These are phyloP conservation scores for Pangasius macronema DNA, from an alignment of 2,797 vertebrate species.

Conservation along the genomic window DNA sequence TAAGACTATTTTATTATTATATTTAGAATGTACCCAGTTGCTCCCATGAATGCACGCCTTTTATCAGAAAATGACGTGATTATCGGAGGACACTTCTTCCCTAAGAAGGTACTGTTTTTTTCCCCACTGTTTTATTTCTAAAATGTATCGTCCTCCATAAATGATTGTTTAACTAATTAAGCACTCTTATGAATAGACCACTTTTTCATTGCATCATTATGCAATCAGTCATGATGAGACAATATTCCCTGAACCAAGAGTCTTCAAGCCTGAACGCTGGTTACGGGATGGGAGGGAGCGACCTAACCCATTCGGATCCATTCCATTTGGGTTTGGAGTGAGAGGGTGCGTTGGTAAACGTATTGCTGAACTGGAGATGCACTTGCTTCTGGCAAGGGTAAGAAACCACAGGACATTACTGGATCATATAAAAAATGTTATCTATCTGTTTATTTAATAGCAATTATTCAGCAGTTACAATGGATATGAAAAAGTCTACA, in stretches of 20 bases:
- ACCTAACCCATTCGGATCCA: conserved; percentile 72
- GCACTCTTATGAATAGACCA: conserved; percentile 62
- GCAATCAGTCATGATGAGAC: conserved; percentile 74
- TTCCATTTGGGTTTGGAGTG: conserved; percentile 80
- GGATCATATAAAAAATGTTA: not conserved
- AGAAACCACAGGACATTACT: conserved; percentile 33
- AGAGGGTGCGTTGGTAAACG: conserved; percentile 76
- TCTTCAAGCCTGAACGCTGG: conserved; percentile 78
- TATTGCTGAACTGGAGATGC: conserved; percentile 80
- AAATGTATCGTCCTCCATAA: not conserved
- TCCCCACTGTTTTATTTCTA: not conserved
- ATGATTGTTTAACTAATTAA: not conserved
- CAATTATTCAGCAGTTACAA: not conserved
- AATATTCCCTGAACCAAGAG: conserved; percentile 67
- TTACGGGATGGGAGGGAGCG: conserved; percentile 64
- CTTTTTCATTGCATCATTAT: conserved; percentile 72
- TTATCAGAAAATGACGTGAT: conserved; percentile 61
- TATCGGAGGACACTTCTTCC: conserved; percentile 71
- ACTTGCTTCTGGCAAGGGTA: conserved; percentile 70
- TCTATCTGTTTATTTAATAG: not conserved
- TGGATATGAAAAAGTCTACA: too few species aligned
- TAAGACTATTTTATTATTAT: conserved; percentile 34
- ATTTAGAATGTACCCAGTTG: conserved; percentile 78
- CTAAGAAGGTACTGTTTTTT: conserved; percentile 66
- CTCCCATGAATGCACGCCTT: conserved; percentile 71